Conservation (phyloP, 2,888 invertebrate species). For the Callyntrura sp. region DNA sequence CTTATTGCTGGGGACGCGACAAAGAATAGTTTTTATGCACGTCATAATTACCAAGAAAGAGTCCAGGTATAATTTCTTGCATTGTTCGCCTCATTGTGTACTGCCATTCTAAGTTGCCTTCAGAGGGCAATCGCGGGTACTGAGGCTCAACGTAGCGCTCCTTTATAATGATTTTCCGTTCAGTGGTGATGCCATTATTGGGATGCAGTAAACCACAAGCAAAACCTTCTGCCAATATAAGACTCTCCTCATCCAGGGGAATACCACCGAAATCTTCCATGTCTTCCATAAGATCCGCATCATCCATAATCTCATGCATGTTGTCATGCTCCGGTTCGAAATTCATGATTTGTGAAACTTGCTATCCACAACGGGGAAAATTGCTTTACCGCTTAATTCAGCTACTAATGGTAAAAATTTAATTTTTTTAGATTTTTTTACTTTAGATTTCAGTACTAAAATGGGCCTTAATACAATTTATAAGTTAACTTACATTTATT, state of each 20-base stretch:
- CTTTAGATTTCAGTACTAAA: not conserved
- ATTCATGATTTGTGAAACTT: slow-evolving; percentile 24
- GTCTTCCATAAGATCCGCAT: slow-evolving; percentile 45
- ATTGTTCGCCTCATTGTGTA: slow-evolving; percentile 86
- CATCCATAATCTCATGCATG: slow-evolving; percentile 68
- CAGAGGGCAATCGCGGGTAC: slow-evolving; percentile 74
- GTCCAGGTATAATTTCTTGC: slow-evolving; percentile 89
- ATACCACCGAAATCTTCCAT: slow-evolving; percentile 17
- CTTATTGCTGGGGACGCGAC: too few species aligned
- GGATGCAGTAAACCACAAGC: slow-evolving; percentile 37
- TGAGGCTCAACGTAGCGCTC: slow-evolving; percentile 70
- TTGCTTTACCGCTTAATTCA: too few species aligned
- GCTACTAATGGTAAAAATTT: too few species aligned
- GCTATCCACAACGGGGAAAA: too few species aligned
- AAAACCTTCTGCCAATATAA: slow-evolving; percentile 47
- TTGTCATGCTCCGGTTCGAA: slow-evolving; percentile 36
- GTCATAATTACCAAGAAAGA: too few species aligned
- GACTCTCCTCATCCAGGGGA: not conserved
- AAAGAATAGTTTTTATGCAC: too few species aligned
- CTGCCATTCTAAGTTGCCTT: slow-evolving; percentile 84
- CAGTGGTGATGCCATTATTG: not conserved
- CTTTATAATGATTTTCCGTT: slow-evolving; percentile 29
- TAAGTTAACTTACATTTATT: not conserved
- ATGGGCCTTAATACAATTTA: not conserved
- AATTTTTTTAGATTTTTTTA: too few species aligned